Base-by-base conservation (phyloP, 2,888 invertebrate species). In the Sericinus montela region DNA sequence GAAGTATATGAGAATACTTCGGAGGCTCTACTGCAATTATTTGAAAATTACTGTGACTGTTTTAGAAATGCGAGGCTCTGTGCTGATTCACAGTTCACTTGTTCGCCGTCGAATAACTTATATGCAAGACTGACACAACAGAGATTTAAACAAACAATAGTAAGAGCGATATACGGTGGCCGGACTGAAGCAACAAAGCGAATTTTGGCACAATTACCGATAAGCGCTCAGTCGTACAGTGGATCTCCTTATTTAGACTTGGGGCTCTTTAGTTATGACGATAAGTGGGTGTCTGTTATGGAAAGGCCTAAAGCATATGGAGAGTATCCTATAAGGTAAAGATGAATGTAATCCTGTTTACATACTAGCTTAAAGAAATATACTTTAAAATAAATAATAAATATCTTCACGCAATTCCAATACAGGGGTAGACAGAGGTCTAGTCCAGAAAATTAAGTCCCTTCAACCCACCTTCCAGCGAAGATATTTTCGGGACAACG, bases 201-300 rank as follows among this genome's bases (percentile, higher is more conserved):
- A 58, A 91, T 98, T 48, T 87, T 98, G 57, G 95, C 96, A 11
- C 97, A 97, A 75, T 85, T 98, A 55, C 98, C 98, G 0, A 96
- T 98, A 57, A 97, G 96, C 80, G 95, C 97, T 0, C 98, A 98
- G 83, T 97, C 97, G 0, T 98, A 96, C 70, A 95, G 96, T 58
- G 93, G 94, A 49, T 96, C 97, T 30, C 98, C 98, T 0, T 98
- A 98, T 78, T 90, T 98, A 47, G 98, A 98, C 82, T 90, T 96
- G 57, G 94, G 95, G 0, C 84, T 98, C 16, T 98, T 98, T 75
- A 96, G 95, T 71, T 98, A 98, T 69, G 98, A 98, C 69, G 98
- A 98, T 73, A 97, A 97, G 77, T 96, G 96, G 94, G 95, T 98
- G 0, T 98, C 98, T 0, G 94, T 96, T 38, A 94, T 98, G 94